Evolutionary conservation across 2,797 vertebrate species (phyloP).

Genomic region (Centroberyx gerrardi): DNA sequence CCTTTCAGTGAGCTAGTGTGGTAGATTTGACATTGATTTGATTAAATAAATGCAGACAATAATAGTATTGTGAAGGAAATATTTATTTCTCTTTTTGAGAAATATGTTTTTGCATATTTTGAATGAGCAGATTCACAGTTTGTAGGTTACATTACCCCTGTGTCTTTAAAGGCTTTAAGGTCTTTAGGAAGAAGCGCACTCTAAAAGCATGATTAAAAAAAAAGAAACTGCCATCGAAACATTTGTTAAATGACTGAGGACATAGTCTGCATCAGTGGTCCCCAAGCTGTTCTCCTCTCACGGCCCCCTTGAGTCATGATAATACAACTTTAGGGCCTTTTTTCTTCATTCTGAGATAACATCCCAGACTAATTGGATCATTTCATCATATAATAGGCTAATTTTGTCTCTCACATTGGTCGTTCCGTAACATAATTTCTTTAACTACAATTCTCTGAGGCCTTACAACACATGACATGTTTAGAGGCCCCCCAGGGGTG

Average conservation of each 20-base stretch:
- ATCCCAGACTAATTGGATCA: neutral
- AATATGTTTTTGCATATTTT: conserved; percentile 8
- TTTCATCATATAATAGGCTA: too few species aligned
- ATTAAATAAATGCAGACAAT: conserved; percentile 12
- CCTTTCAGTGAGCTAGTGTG: neutral
- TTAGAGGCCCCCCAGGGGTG: too few species aligned
- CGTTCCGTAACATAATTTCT: neutral
- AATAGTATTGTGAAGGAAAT: neutral
- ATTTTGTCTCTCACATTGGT: neutral
- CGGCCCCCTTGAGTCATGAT: conserved; percentile 1
- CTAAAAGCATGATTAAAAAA: neutral
- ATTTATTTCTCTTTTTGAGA: conserved; percentile 33
- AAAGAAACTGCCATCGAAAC: neutral
- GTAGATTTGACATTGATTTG: neutral
- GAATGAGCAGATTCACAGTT: neutral
- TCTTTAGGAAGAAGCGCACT: neutral
- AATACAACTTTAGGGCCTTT: neutral
- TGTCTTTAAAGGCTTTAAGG: neutral
- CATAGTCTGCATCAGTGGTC: neutral
- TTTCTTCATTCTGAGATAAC: neutral
- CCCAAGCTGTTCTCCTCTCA: conserved; percentile 12
- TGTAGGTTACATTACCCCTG: neutral
- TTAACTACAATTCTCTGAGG: neutral
- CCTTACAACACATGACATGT: too few species aligned
- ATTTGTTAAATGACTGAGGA: neutral